Percentiles rank a stretch among this genome's conserved stretches.
Conservation (phyloP, 2,888 invertebrate species). For the Sarcophaga carnaria region DNA sequence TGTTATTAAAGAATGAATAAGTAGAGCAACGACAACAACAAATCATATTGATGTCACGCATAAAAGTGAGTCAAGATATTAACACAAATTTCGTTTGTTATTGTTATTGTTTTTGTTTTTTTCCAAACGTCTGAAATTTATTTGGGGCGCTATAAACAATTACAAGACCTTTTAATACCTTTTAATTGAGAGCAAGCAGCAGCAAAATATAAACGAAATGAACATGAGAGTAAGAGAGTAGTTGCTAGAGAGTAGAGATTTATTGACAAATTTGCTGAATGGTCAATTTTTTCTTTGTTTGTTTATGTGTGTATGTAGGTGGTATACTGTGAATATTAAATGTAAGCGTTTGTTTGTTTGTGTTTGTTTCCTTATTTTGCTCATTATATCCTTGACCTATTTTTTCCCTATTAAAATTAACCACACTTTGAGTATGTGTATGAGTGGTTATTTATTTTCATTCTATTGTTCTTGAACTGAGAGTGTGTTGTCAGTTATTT, state of each 20-base stretch:
- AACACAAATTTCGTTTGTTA: conserved; percentile 34
- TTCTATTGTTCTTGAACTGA: conserved; percentile 12
- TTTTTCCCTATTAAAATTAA: conserved; percentile 17
- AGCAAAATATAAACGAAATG: no score
- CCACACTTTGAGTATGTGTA: background rate
- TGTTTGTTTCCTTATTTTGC: background rate
- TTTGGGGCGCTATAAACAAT: background rate
- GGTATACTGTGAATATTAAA: background rate
- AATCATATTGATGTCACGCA: conserved; percentile 57
- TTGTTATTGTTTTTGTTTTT: background rate
- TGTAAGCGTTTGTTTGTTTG: no score
- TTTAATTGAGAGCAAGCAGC: no score
- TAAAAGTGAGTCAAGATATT: conserved; percentile 30
- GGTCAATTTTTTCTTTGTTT: background rate
- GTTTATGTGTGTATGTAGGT: background rate
- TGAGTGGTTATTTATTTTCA: conserved; percentile 9
- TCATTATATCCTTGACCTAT: conserved; percentile 62
- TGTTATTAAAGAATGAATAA: background rate
- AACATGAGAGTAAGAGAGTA: no score
- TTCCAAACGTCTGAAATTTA: background rate
- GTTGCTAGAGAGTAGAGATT: background rate
- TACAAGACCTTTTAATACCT: conserved; percentile 3
- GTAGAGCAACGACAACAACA: background rate
- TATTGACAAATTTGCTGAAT: conserved; percentile 53
- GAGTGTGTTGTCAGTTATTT: no score